phyloP scores from a whole-genome alignment of 2,113 vertebrate genomes.

The Nerophis ophidion region DNA sequence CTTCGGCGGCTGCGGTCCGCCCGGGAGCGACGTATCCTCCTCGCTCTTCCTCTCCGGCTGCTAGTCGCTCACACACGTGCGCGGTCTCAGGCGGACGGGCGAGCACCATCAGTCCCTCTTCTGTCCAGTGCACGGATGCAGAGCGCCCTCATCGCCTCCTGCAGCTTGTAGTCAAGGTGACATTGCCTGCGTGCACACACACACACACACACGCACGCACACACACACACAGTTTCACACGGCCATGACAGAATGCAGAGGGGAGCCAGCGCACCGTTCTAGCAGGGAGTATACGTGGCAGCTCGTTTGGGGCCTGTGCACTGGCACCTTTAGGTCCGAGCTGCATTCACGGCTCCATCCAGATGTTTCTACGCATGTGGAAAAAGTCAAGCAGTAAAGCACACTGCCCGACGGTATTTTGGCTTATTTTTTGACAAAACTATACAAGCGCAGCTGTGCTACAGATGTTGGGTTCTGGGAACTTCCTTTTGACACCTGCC shows the following conservation, averaged over 20 bases:
- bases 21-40: slow-evolving; percentile 54
- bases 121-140: slow-evolving; percentile 59
- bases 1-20: slow-evolving; percentile 54
- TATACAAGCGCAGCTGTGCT: slow-evolving; percentile 50
- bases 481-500: slow-evolving; percentile 15
- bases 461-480: slow-evolving; percentile 18
- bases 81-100: slow-evolving; percentile 34
- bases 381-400: slow-evolving; percentile 61
- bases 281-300: slow-evolving; percentile 43
- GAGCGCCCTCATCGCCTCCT: slow-evolving; percentile 53
- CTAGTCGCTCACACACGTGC: slow-evolving; percentile 36
- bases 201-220: slow-evolving; percentile 3
- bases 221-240: slow-evolving; percentile 53
- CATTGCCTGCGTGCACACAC: slow-evolving; percentile 47
- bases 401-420: slow-evolving; percentile 50
- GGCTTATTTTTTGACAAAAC: slow-evolving; percentile 52
- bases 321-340: slow-evolving; percentile 1
- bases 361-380: slow-evolving; percentile 42
- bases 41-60: slow-evolving; percentile 44
- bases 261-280: slow-evolving; percentile 40
- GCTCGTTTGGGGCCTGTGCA: slow-evolving; percentile 14
- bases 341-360: background rate
- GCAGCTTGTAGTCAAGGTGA: slow-evolving; percentile 70
- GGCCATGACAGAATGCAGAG: slow-evolving; percentile 48
- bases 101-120: slow-evolving; percentile 34